A percentile compares a stretch with the other conserved stretches of the same genome.
Conservation (phyloP, 2,888 invertebrate genomes). For the Gastracanthus pulcherrimus region DNA sequence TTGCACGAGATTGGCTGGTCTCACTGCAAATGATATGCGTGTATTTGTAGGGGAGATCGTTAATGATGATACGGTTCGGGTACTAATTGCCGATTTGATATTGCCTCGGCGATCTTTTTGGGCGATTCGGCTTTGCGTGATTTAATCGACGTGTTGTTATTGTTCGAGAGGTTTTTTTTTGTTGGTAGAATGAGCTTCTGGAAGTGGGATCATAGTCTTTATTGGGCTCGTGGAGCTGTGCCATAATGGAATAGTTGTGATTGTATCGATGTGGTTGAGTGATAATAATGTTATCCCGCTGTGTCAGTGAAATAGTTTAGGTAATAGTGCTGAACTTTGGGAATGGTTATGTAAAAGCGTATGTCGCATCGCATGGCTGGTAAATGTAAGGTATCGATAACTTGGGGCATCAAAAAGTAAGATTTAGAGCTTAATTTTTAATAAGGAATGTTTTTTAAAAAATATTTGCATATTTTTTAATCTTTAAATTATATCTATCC, state of each 20-base stretch:
- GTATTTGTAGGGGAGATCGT: neutral
- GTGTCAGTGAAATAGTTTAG: neutral
- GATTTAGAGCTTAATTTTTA: neutral
- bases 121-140: too few relatives aligned
- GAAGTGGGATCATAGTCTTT: too few relatives aligned
- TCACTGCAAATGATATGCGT: neutral
- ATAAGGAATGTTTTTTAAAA: neutral
- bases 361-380: neutral
- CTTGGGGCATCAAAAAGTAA: neutral
- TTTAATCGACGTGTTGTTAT: neutral
- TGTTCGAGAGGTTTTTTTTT: neutral
- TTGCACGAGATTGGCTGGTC: neutral
- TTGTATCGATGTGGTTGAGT: neutral
- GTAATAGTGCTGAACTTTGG: neutral
- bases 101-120: neutral
- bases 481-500: too few relatives aligned
- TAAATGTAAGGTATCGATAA: neutral
- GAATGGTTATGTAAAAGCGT: neutral
- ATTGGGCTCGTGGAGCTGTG: too few relatives aligned
- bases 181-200: too few relatives aligned
- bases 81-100: constrained; percentile 11
- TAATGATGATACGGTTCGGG: neutral
- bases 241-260: neutral
- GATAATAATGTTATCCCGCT: neutral
- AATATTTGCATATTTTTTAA: neutral